These are phyloP conservation scores for Ciconia nigra DNA, from an alignment of 2,797 vertebrate genomes.

Conservation along the genomic window DNA sequence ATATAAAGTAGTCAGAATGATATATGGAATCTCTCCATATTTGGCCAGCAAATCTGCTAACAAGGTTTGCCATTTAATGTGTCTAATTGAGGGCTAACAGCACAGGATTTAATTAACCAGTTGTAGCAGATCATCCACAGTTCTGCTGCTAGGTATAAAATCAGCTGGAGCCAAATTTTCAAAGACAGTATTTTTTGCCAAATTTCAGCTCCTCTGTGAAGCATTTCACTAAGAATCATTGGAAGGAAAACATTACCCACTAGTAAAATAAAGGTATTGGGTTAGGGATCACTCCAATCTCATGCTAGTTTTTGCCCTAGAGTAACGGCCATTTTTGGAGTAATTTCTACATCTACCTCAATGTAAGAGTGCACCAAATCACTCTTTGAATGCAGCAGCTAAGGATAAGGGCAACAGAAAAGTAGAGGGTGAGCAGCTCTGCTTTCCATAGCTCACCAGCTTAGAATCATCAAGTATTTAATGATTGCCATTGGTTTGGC, in stretches of 20 bases:
- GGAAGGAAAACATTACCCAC: background rate
- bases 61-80: background rate
- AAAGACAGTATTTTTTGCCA: background rate
- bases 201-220: background rate
- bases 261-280: background rate
- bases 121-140: background rate
- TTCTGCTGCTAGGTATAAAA: constrained; percentile 43
- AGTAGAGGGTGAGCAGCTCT: background rate
- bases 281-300: background rate
- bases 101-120: constrained; percentile 42
- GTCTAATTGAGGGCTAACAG: background rate
- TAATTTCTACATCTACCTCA: background rate
- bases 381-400: background rate
- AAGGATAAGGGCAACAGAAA: background rate
- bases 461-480: background rate
- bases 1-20: background rate
- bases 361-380: background rate
- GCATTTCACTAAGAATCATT: background rate
- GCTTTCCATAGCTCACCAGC: background rate
- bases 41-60: constrained; percentile 31
- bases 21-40: background rate
- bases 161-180: constrained; percentile 24
- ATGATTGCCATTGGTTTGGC: background rate
- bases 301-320: background rate
- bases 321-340: background rate